Evolutionary conservation across 2,797 vertebrate genomes (phyloP), one percentile per base, ranked within the genome.

Genomic region (Malurus leucopterus): DNA sequence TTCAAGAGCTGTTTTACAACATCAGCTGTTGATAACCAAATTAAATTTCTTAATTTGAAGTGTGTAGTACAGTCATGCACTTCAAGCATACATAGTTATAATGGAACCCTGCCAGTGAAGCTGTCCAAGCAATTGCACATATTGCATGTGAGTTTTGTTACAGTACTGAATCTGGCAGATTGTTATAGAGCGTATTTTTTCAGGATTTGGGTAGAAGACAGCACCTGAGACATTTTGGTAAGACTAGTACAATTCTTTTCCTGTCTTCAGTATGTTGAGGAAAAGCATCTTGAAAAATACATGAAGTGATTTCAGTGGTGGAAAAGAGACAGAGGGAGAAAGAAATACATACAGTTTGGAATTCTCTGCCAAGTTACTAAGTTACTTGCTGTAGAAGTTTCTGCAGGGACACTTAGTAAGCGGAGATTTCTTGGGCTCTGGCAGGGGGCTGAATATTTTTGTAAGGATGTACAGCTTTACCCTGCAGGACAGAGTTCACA

Each of bases 391-490:
- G 44, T 65, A 84, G 81, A 75, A 86, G 49, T 55, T 83, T 92
- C 75, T 92, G 62, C 61, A 88, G 73, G 74, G 43, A 44, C 41
- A 46, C 57, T 89, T 91, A 38, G 58, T 75, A 83, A 86, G 73
- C 81, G 75, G 78, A 82, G 69, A 78, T 90, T 89, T 43, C 57
- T 92, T 90, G 67, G 62, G 63, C 77, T 92, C 17, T 86, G 79
- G 74, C 65, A 64, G 70, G 41, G 55, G 55, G 82, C 69, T 55
- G 87, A 91, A 65, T 46, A 62, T 91, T 96, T 95, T 86, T 76
- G 34, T 72, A 75, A 72, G 91, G 91, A 94, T 92, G 53, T 84
- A 86, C 80, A 78, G 61, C 83, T 87, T 90, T 92, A 75, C n/a
- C 49, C 51, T 65, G 75, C 57, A 91, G 77, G 59, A 89, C 24